phyloP scores from a whole-genome alignment of 2,113 vertebrate genomes.

The Centropus bengalensis region DNA sequence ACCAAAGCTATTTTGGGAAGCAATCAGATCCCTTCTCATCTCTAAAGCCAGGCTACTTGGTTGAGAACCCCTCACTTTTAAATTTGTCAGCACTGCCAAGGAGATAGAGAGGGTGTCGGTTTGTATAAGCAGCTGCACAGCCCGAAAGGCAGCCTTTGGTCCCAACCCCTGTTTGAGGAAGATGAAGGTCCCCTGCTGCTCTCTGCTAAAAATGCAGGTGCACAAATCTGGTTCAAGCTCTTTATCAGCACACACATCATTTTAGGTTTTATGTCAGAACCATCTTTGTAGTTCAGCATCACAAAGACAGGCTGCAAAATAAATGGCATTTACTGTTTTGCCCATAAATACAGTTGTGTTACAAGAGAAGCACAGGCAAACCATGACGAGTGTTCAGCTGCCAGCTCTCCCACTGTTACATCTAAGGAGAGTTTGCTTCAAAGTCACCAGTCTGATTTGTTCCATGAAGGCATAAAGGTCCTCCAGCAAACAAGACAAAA shows the following conservation, averaged over 20 bases:
- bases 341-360: background rate
- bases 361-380: background rate
- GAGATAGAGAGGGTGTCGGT: constrained; percentile 14
- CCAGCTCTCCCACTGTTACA: fast-evolving
- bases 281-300: background rate
- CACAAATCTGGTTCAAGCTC: background rate
- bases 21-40: background rate
- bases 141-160: background rate
- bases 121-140: background rate
- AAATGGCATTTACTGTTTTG: background rate
- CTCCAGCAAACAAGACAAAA: background rate
- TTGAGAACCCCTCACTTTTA: background rate
- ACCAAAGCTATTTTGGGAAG: constrained; percentile 20
- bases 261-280: background rate
- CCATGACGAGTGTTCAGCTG: fast-evolving
- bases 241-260: background rate
- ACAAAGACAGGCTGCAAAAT: background rate
- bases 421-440: background rate
- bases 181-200: background rate
- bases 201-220: background rate
- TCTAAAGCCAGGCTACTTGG: background rate
- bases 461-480: background rate
- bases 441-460: background rate
- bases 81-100: background rate
- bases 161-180: background rate